phyloP scores from a whole-genome alignment of 2,797 vertebrate species.

The Eutrigla gurnardus region DNA sequence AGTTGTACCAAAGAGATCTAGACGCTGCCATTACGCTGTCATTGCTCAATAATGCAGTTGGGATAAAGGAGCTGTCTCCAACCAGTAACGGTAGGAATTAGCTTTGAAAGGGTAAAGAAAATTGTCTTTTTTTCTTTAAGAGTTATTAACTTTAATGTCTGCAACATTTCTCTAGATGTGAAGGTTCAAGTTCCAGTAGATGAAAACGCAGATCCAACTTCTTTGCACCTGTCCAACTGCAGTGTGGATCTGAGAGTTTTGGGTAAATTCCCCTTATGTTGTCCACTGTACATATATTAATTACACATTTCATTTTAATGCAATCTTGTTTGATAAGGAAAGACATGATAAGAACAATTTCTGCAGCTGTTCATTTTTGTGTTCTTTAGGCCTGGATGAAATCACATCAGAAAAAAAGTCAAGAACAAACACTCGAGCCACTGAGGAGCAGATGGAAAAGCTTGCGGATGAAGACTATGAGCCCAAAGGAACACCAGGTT shows the following conservation, averaged over 20 bases:
- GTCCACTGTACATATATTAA: neutral
- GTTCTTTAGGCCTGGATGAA: conserved; percentile 82
- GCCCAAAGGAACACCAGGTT: conserved; percentile 73
- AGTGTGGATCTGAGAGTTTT: conserved; percentile 83
- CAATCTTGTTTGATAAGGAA: neutral
- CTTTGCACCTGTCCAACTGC: conserved; percentile 85
- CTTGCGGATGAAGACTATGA: conserved; percentile 75
- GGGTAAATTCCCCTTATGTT: conserved; percentile 73
- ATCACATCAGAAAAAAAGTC: conserved; percentile 75
- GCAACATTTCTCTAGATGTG: conserved; percentile 24
- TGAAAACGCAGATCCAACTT: conserved; percentile 68
- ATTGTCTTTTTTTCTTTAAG: neutral
- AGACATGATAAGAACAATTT: neutral
- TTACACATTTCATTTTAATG: neutral
- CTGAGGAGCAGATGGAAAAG: conserved; percentile 58
- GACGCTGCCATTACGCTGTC: conserved; percentile 92
- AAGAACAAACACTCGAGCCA: conserved; percentile 63
- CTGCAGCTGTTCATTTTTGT: neutral
- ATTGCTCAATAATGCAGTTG: conserved; percentile 76
- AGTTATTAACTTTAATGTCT: neutral
- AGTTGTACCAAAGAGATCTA: conserved; percentile 86
- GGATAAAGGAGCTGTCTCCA: conserved; percentile 51
- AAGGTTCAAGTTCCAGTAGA: conserved; percentile 46
- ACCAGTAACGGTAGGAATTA: conserved; percentile 71
- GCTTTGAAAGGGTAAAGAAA: neutral